These are phyloP conservation scores for Conomelus anceps DNA, from an alignment of 2,888 invertebrate genomes.

Conservation along the genomic window DNA sequence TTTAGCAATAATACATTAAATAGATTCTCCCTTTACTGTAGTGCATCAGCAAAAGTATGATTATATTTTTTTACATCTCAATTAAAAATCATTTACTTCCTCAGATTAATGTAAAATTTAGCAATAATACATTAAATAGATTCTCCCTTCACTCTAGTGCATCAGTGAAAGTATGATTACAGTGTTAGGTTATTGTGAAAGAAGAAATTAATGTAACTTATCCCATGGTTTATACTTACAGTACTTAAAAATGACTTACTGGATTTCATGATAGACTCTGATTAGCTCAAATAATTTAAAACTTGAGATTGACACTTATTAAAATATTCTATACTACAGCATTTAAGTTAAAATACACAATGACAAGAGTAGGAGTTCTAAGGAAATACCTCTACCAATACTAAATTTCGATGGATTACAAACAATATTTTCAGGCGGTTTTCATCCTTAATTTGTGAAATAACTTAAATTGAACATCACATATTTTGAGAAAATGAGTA, in stretches of 20 bases:
- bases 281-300: background rate
- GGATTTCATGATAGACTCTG: background rate
- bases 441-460: too few species aligned
- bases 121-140: too few species aligned
- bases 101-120: too few species aligned
- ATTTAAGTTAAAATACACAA: background rate
- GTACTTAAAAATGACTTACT: background rate
- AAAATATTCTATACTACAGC: background rate
- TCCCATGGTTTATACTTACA: background rate
- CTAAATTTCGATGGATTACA: background rate
- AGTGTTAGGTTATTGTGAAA: background rate
- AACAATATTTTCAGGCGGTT: too few species aligned
- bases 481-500: background rate
- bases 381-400: background rate
- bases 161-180: background rate
- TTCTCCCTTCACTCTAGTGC: too few species aligned
- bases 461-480: too few species aligned
- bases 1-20: too few species aligned
- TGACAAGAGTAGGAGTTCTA: background rate
- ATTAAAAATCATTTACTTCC: too few species aligned
- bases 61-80: too few species aligned
- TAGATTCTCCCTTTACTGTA: too few species aligned
- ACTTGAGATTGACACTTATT: background rate
- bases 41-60: too few species aligned
- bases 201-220: background rate